Base-by-base conservation (phyloP, 2,888 invertebrate species). In the Cylloceria caligata region DNA sequence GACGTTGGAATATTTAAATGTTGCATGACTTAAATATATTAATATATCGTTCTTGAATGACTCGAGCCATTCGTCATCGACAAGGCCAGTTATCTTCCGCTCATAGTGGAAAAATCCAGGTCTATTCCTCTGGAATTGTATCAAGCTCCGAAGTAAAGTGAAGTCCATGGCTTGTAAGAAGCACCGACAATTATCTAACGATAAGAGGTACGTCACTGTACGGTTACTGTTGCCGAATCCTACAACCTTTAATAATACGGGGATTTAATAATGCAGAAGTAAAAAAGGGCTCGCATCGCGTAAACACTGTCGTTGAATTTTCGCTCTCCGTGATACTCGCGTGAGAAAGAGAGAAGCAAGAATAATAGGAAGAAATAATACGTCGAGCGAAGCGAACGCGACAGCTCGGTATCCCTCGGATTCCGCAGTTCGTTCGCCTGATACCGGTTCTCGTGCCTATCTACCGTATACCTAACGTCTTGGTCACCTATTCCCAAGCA, bases 341-440 rank as follows among this genome's bases (percentile, higher is more conserved):
- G 47, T 21, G 45, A 77, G 30, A 77, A 47, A 62, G 64, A 49
- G 68, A 62, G 69, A 65, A 34, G 45, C 68, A 79, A 73, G 77
- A 86, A 88, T 87, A 87, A 87, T 86, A 72, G 85, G 78, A 80
- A 83, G 84, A 88, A 89, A 89, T 89, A 90, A 90, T 90, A 88
- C 88, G 85, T 90, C 89, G 87, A 85, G 82, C 82, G 85, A 82
- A 88, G 83, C 84, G 86, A 87, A 86, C 77, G 79, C 85, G 90
- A 89, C 90, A 87, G 86, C 86, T 88, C 86, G 85, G 86, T 89
- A 86, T 84, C 83, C 83, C 16, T 52, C 11, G 36, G 67, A 57
- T 60, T 42, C 42, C 16, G 21, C 39, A 52, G 21, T 45, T n/a
- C 24, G 42, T 71, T 30, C 21, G 36, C 24, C 68, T 39, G 21